phyloP scores from a whole-genome alignment of 2,888 invertebrate species.

The Athalia circularis region DNA sequence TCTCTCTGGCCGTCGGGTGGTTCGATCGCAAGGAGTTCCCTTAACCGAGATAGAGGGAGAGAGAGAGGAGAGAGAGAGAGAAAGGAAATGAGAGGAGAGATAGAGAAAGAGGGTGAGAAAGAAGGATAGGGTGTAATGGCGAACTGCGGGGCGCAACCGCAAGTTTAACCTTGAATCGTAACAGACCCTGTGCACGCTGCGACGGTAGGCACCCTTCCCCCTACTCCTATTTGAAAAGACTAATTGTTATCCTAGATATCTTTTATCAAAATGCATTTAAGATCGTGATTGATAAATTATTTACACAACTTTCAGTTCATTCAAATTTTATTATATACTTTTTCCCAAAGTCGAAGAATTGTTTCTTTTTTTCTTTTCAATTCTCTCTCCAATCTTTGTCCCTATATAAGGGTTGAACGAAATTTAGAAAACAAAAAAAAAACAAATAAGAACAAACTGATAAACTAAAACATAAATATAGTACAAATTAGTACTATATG shows the following conservation, averaged over 20 bases:
- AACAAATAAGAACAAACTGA: no score
- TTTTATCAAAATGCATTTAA: neutral
- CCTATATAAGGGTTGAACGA: no score
- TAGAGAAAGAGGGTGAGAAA: neutral
- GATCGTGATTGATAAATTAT: no score
- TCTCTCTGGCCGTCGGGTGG: constrained; percentile 27
- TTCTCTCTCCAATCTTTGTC: no score
- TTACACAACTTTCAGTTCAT: no score
- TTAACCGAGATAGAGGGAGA: constrained; percentile 46
- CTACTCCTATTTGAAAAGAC: neutral
- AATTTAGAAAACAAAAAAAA: no score
- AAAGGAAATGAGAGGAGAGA: neutral
- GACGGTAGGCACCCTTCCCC: neutral
- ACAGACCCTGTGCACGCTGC: neutral
- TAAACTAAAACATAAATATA: no score
- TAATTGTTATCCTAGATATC: neutral
- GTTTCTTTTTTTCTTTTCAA: no score
- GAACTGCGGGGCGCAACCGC: constrained; percentile 34
- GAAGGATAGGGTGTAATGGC: neutral
- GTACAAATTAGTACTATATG: no score
- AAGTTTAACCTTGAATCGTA: constrained; percentile 38
- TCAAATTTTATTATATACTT: no score
- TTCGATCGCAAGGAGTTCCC: constrained; percentile 39
- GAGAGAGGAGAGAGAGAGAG: neutral
- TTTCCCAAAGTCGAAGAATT: no score